Evolutionary conservation across 1,140 invertebrate species (phyloP).

Genomic region (Cherax destructor): DNA sequence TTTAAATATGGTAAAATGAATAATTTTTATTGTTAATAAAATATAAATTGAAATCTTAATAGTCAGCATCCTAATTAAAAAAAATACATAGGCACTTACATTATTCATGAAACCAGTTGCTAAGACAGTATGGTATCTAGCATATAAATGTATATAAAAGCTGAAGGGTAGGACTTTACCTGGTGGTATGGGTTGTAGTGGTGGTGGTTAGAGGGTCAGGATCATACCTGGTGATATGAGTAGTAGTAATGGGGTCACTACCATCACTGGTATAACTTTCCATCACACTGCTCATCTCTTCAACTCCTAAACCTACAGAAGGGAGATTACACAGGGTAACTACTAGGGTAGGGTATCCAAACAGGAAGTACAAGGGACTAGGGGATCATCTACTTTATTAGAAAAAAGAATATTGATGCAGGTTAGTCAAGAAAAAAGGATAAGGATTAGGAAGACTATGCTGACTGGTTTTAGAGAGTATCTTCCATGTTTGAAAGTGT

Average conservation of each 20-base stretch:
- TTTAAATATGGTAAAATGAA: too few relatives aligned
- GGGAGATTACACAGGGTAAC: slow-evolving; percentile 36
- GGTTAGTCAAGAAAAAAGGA: neutral
- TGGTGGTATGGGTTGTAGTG: slow-evolving; percentile 45
- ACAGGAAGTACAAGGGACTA: neutral
- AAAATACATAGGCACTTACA: too few relatives aligned
- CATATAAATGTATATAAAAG: neutral
- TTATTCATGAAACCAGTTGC: too few relatives aligned
- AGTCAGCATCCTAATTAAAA: too few relatives aligned
- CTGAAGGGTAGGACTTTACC: slow-evolving; percentile 33
- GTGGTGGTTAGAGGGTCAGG: slow-evolving; percentile 43
- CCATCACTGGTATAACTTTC: slow-evolving; percentile 56
- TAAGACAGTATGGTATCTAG: neutral
- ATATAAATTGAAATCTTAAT: too few relatives aligned
- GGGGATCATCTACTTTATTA: neutral
- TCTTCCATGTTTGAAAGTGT: neutral
- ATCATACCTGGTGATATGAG: slow-evolving; percentile 62
- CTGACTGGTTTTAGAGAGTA: neutral
- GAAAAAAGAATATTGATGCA: neutral
- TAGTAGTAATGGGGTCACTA: slow-evolving; percentile 62
- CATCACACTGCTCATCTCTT: slow-evolving; percentile 62
- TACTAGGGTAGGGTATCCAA: slow-evolving; percentile 25
- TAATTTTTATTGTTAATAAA: too few relatives aligned
- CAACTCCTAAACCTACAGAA: slow-evolving; percentile 54
- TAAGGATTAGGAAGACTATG: neutral